These are phyloP conservation scores for Heteropelma amictum DNA, from an alignment of 2,888 invertebrate genomes.

Conservation along the genomic window DNA sequence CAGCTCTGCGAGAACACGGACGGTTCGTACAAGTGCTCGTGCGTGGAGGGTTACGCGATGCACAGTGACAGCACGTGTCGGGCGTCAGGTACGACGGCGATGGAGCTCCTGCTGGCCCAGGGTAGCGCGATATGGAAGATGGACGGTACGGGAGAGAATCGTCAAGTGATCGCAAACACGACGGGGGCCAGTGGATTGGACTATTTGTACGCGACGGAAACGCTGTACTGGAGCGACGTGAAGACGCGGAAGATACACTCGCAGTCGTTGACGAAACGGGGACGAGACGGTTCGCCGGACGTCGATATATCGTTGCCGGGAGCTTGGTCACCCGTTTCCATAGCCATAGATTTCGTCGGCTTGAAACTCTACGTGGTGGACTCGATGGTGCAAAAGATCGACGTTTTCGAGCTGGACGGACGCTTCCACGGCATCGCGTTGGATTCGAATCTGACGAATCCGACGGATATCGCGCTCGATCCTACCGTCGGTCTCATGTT, in stretches of 20 bases:
- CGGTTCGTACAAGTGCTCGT: constrained; percentile 91
- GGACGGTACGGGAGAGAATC: constrained; percentile 83
- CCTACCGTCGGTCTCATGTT: constrained; percentile 94
- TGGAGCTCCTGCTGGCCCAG: constrained; percentile 85
- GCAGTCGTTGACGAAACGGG: constrained; percentile 72
- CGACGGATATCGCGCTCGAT: constrained; percentile 95
- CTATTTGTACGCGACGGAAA: constrained; percentile 87
- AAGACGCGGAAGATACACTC: constrained; percentile 89
- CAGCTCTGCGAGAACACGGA: constrained; percentile 94
- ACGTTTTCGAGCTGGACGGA: constrained; percentile 93
- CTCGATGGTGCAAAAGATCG: constrained; percentile 94
- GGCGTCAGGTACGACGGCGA: constrained; percentile 81
- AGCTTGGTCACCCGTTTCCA: constrained; percentile 92
- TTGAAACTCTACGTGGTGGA: constrained; percentile 97
- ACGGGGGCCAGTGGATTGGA: constrained; percentile 92
- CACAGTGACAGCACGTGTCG: constrained; percentile 83
- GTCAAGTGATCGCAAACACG: constrained; percentile 86
- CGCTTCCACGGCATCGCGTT: constrained; percentile 94
- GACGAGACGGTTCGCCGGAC: constrained; percentile 71
- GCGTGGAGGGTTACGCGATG: constrained; percentile 87
- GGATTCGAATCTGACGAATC: constrained; percentile 93
- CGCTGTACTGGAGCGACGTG: constrained; percentile 93
- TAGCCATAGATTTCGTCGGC: constrained; percentile 98
- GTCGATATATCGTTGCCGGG: constrained; percentile 87
- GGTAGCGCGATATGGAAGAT: constrained; percentile 86